Base-by-base conservation (phyloP, 2,113 vertebrate genomes). In the Psephotus haematonotus region DNA sequence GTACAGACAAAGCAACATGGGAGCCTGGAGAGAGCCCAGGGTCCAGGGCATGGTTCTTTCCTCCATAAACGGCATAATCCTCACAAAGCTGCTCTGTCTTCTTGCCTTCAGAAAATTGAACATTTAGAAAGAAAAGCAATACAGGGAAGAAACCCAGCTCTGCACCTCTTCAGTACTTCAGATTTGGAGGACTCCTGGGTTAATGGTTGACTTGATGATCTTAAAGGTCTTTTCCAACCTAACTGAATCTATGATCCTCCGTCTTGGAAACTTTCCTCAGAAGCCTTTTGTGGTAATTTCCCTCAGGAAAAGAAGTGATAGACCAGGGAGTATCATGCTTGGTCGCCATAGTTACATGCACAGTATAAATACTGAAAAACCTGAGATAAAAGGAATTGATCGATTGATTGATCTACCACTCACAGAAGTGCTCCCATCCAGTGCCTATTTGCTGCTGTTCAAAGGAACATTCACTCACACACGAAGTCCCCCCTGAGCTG, bases 371-470 rank as follows among this genome's bases (percentile, higher is more conserved):
- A 41, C 43, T 8, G 25, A 47, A 46, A 46, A 55, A 62, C 4
- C 13, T 10, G 44, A 19, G 11, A 19, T 4, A 14, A 11, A 35
- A 19, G 47, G 35, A 37, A 18, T 6, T 1, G 0, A 27, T 29
- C 2, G 0, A 3, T 20, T 1, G 0, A 29, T 33, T 4, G 1
- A 4, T 20, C 49, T 37, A 14, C 6, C n/a, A 4, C 16, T 24
- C 27, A 7, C 12, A 13, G 20, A 19, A 14, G 16, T 2, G 25
- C 47, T 68, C 29, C 52, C 41, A 10, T 8, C 14, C 10, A 4
- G 17, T 8, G 1, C 13, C 19, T 17, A 1, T 27, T 27, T 23
- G n/a, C 25, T 47, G 41, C 39, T 81, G 12, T 19, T 44, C 24
- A 22, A 29, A 52, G 37, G 49, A 59, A 18, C 10, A 1, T 14